These are phyloP conservation scores for Bombyx mori DNA, from an alignment of 1,140 invertebrate genomes.

Conservation along the genomic window DNA sequence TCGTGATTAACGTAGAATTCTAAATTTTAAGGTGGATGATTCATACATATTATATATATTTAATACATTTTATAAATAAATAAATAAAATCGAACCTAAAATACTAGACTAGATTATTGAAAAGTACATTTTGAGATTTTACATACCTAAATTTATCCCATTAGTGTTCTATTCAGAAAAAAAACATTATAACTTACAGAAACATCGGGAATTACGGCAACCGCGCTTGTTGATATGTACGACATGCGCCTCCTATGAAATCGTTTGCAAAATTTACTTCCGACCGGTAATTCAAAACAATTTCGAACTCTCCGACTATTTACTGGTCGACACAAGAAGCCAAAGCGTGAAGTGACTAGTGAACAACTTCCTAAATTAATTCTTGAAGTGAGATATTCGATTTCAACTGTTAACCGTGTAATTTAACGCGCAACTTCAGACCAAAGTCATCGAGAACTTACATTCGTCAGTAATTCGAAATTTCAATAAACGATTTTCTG, in stretches of 20 bases:
- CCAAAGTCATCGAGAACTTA: too few relatives aligned
- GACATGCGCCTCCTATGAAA: neutral
- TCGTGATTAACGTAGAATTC: too few relatives aligned
- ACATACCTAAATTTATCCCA: too few relatives aligned
- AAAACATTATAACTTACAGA: neutral
- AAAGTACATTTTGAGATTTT: too few relatives aligned
- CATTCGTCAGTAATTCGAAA: too few relatives aligned
- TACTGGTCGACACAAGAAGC: neutral
- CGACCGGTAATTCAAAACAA: neutral
- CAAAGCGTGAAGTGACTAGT: constrained; percentile 7
- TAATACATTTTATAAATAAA: too few relatives aligned
- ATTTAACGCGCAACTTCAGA: neutral
- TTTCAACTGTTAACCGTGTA: constrained; percentile 4
- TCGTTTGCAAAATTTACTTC: too few relatives aligned
- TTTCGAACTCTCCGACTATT: neutral
- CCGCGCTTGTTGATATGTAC: neutral
- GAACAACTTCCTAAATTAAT: constrained; percentile 9
- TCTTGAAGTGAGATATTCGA: constrained; percentile 7
- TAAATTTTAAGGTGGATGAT: too few relatives aligned
- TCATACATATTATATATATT: too few relatives aligned
- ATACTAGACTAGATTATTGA: too few relatives aligned
- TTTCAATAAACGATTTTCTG: too few relatives aligned
- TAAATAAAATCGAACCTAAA: too few relatives aligned
- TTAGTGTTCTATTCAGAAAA: neutral
- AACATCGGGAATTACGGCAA: neutral